Evolutionary conservation across 2,797 vertebrate genomes (phyloP), one percentile per base, ranked within the genome.

Genomic region (Pseudopleuronectes americanus): DNA sequence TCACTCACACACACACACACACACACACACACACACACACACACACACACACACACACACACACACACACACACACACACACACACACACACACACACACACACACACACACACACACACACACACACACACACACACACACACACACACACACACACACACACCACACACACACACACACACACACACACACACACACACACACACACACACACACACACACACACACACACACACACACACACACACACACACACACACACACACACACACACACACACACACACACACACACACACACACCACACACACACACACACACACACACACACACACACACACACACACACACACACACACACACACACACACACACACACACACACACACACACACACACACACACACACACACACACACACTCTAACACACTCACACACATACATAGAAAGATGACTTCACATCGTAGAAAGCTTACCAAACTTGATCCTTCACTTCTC

Each of bases 401-500:
- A 62, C 56, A 70, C 70, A 68, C 68, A 70, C 36, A 67, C 59
- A 51, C 69, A 69, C 71, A 68, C 43, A 47, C 43, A 47, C 16
- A 19, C 43, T 17, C 14, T 4, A 14, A 45, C 41, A n/a, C n/a
- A n/a, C n/a, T n/a, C n/a, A n/a, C n/a, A n/a, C n/a, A n/a, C n/a
- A n/a, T n/a, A n/a, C n/a, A 45, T 0, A 31, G 33, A 68, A 57
- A 51, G 80, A 80, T 87, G 74, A 90, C 83, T 73, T 88, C 79
- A 89, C 68, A 21, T 68, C 1, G 4, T 51, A 75, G 75, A 83
- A 83, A 92, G 80, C 76, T 79, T 75, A 89, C 87, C 87, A 80
- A 88, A 91, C 87, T 86, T 55, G 85, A 90, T 91, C 64, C 72
- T 87, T 85, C 57, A 69, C 64, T 85, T 56, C 14, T 64, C 13